Evolutionary conservation across 2,888 invertebrate genomes (phyloP), one percentile per base, ranked within the genome.

Genomic region (Diarsia brunnea): DNA sequence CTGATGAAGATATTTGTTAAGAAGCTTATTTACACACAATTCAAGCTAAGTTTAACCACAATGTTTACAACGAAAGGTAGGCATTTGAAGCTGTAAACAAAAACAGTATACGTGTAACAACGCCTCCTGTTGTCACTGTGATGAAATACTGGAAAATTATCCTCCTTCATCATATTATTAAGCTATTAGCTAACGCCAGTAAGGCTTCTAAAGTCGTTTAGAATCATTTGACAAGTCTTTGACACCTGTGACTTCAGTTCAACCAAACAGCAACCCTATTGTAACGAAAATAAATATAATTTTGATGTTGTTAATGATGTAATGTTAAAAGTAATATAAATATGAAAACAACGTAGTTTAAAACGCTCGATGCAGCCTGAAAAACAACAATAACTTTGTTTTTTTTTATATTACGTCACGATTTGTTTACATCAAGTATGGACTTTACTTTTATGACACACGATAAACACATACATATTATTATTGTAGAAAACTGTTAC

Each of bases 161-260:
- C 63, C 58, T 64, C 24, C 49, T 70, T 65, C 67, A 43, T 73
- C 66, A 55, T 19, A n/a, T n/a, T n/a, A n/a, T n/a, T n/a, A n/a
- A n/a, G n/a, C n/a, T 27, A 21, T 21, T 27, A 58, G n/a, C 3
- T n/a, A 2, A 24, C 14, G 1, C 4, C 21, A n/a, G 4, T 7
- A 24, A n/a, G 3, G 38, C 5, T n/a, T 51, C 16, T 16, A 45
- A 4, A 12, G 7, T 14, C 21, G 3, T 53, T 8, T 45, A 19
- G 7, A 19, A 31, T 60, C 27, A 27, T 31, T 60, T 19, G 5
- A 58, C 24, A 58, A 5, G 1, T 16, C 5, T 58, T 27, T 1
- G 38, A 38, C 8, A 8, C 27, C 4, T 16, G 2, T 16, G 27
- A 27, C 8, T 16, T 16, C 14, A 27, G 58, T 14, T 55, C 5